Conservation (phyloP, 2,888 invertebrate species). For the Drosophila limbata region DNA sequence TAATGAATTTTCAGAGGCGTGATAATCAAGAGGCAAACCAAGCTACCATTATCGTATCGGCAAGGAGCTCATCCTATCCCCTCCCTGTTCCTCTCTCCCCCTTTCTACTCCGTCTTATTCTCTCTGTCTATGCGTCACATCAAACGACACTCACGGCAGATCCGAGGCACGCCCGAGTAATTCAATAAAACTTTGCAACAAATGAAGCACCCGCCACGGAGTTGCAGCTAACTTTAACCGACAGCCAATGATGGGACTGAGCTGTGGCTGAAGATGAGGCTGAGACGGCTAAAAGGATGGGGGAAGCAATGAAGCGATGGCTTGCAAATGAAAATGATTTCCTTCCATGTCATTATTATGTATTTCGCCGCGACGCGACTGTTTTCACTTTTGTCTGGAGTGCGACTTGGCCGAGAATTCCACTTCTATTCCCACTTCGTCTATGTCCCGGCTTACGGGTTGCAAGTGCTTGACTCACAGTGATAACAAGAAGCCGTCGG, state of each 20-base stretch:
- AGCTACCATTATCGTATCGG: conserved; percentile 55
- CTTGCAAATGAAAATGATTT: conserved; percentile 80
- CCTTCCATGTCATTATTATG: conserved; percentile 80
- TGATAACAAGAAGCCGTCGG: conserved; percentile 21
- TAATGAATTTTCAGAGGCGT: conserved; percentile 79
- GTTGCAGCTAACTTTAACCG: conserved; percentile 57
- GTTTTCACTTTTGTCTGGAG: conserved; percentile 70
- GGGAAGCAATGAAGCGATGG: conserved; percentile 58
- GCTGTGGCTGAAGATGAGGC: not conserved
- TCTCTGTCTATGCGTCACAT: conserved; percentile 44
- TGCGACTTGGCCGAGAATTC: conserved; percentile 7
- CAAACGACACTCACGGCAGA: conserved; percentile 58
- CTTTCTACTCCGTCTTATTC: not conserved
- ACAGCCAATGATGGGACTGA: conserved; percentile 47
- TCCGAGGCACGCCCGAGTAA: conserved; percentile 74
- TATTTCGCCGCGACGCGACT: conserved; percentile 66
- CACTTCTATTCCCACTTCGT: conserved; percentile 3
- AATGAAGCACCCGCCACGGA: conserved; percentile 69
- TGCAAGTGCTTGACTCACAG: conserved; percentile 53
- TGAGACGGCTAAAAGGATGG: not conserved
- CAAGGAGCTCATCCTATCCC: conserved; percentile 18
- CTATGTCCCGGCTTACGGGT: conserved; percentile 6
- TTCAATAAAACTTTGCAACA: conserved; percentile 83
- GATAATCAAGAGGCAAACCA: conserved; percentile 68
- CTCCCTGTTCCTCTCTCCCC: not conserved